Conservation (phyloP, 2,113 vertebrate genomes). For the Nycticryphes semicollaris region DNA sequence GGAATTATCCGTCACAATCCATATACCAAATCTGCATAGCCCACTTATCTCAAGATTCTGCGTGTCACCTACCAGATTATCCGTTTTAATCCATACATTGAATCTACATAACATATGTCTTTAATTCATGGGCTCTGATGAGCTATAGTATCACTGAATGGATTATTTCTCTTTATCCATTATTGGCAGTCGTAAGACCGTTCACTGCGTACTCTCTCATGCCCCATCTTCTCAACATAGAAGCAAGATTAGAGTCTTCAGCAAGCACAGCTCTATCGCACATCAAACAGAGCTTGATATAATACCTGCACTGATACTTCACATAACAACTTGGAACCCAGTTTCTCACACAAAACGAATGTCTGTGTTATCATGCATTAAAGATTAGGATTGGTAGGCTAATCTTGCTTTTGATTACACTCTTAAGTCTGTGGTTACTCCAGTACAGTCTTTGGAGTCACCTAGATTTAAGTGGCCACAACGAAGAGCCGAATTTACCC, state of each 20-base stretch:
- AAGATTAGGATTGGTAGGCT: background rate
- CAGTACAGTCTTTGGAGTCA: background rate
- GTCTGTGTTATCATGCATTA: background rate
- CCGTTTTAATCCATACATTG: constrained; percentile 70
- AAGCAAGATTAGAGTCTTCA: background rate
- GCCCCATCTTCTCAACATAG: background rate
- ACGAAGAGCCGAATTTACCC: background rate
- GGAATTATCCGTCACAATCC: constrained; percentile 69
- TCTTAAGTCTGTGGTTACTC: background rate
- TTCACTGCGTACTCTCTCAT: background rate
- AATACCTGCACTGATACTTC: background rate
- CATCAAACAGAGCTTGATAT: background rate
- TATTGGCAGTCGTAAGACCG: constrained; percentile 53
- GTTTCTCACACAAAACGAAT: background rate
- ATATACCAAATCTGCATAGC: constrained; percentile 46
- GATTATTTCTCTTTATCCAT: constrained; percentile 72
- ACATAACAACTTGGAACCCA: background rate
- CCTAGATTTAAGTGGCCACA: background rate
- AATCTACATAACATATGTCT: constrained; percentile 67
- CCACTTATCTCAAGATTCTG: constrained; percentile 72
- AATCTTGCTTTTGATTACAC: background rate
- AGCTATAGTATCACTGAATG: constrained; percentile 49
- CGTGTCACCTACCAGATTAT: constrained; percentile 70
- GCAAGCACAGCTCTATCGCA: background rate
- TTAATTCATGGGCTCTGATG: constrained; percentile 66